phyloP scores from a whole-genome alignment of 1,140 invertebrate genomes.

The Aphidius gifuensis region DNA sequence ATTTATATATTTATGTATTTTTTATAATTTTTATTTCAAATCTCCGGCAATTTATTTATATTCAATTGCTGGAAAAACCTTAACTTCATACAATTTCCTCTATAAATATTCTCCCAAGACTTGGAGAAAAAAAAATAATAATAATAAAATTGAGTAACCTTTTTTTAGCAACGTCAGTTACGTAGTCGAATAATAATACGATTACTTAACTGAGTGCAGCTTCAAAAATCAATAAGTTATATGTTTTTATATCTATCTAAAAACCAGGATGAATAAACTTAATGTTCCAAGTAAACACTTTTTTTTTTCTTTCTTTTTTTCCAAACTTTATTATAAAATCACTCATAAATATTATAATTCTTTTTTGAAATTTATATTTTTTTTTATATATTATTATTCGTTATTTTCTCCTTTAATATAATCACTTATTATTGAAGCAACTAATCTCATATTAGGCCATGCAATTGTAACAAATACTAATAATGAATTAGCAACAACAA shows the following conservation, averaged over 20 bases:
- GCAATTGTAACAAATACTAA: slow-evolving; percentile 57
- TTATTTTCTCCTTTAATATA: slow-evolving; percentile 44
- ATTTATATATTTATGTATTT: background rate
- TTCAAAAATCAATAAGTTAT: slow-evolving; percentile 22
- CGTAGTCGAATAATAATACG: slow-evolving; percentile 16
- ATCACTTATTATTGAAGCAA: slow-evolving; percentile 44
- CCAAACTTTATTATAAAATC: slow-evolving; percentile 1
- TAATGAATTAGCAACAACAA: slow-evolving; percentile 60
- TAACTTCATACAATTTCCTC: no score
- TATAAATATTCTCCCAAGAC: no score
- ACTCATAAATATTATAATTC: background rate
- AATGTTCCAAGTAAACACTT: slow-evolving; percentile 14
- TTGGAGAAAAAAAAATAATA: background rate
- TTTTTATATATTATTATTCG: no score
- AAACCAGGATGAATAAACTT: slow-evolving; percentile 13
- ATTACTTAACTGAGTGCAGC: slow-evolving; percentile 17
- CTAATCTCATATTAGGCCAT: slow-evolving; percentile 57
- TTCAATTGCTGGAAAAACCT: background rate
- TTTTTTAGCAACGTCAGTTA: background rate
- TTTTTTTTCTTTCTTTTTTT: background rate
- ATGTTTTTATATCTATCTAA: no score
- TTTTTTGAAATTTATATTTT: no score
- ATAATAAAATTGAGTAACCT: background rate
- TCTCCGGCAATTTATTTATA: background rate
- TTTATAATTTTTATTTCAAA: background rate